Base-by-base conservation (phyloP, 2,888 invertebrate genomes). In the Phengaris arion region DNA sequence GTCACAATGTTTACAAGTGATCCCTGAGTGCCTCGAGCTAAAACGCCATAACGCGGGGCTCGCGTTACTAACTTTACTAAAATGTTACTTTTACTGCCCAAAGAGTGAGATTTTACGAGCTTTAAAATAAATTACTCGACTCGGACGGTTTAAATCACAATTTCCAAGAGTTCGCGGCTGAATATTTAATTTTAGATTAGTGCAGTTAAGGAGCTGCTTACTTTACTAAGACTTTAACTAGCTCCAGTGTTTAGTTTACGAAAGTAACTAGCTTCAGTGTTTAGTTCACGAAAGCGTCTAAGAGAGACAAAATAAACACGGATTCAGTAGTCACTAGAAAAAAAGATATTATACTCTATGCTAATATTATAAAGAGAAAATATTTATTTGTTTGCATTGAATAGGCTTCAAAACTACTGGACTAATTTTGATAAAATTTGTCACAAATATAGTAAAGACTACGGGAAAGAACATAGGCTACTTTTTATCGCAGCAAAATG, bases 51-150 rank as follows among this genome's bases (percentile, higher is more conserved):
- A 89, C 48, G 85, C 81, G 81, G 82, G 83, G 82, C 77, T 82
- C 84, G 84, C 85, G 87, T 88, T 87, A 84, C 84, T 87, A 87
- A 87, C 85, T 85, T 83, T 81, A 87, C 86, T 91, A 89, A 92
- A 91, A 92, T 92, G 91, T 92, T 92, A 89, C 89, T 87, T 93
- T 93, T 92, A 92, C 87, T 86, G 86, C 90, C 88, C 83, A 82
- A 90, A 90, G 86, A 92, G 91, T 92, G 93, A 90, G 90, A 90
- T 88, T 93, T 93, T 92, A 93, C 84, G 93, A 89, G 87, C 90
- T 85, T 91, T 91, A 85, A 91, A 91, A 91, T 92, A 92, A 92
- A 92, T 92, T 89, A 89, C 89, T 86, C 81, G 85, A 80, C 82
- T 84, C 85, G 84, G 84, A 86, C 83, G 81, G 79, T 84, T 85